Evolutionary conservation across 2,888 invertebrate species (phyloP).

Genomic region (Crepidodera aurea): DNA sequence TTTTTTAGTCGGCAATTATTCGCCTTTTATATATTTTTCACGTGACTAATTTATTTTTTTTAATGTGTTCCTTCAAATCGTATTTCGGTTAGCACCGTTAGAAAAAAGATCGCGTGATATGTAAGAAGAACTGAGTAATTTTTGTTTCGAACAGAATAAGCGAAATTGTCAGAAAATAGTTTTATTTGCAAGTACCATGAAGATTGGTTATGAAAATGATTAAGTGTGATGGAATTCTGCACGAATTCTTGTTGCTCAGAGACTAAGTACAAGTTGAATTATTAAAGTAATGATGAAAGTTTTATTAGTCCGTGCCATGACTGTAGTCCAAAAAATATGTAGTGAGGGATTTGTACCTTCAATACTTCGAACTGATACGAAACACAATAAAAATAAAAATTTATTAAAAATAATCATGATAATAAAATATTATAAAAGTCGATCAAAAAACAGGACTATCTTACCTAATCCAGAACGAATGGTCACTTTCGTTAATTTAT

Average conservation of each 20-base stretch:
- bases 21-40: slow-evolving; percentile 35
- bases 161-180: not conserved
- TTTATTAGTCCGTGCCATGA: too few relatives aligned
- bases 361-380: too few relatives aligned
- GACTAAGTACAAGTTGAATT: too few relatives aligned
- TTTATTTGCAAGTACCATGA: not conserved
- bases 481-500: too few relatives aligned
- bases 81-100: slow-evolving; percentile 13
- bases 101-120: slow-evolving; percentile 10
- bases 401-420: too few relatives aligned
- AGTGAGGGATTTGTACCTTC: too few relatives aligned
- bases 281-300: too few relatives aligned
- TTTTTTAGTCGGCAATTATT: slow-evolving; percentile 29
- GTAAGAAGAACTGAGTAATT: not conserved
- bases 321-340: too few relatives aligned
- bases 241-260: not conserved
- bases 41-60: slow-evolving; percentile 30
- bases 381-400: too few relatives aligned
- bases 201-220: not conserved
- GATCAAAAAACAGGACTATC: too few relatives aligned
- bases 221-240: not conserved
- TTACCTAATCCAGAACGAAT: too few relatives aligned
- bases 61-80: slow-evolving; percentile 18
- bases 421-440: too few relatives aligned
- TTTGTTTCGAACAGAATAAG: not conserved